Conservation (phyloP, 2,797 vertebrate genomes). For the Rhinatrema bivittatum region DNA sequence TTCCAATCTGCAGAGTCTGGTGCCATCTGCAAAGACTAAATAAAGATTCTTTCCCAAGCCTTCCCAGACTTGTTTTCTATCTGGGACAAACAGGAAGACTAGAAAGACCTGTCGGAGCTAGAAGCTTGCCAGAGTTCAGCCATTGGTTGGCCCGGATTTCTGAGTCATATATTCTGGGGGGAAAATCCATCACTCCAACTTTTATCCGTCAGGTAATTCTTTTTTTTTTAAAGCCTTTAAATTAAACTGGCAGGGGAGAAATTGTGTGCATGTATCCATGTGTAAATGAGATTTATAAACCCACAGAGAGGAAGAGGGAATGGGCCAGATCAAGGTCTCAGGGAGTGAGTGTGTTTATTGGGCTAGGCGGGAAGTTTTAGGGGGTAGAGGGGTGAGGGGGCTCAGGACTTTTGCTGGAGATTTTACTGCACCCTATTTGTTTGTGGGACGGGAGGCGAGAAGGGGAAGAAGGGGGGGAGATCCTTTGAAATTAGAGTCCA, state of each 20-base stretch:
- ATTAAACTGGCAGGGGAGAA: conserved; percentile 22
- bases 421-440: too few species aligned
- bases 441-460: too few species aligned
- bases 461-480: too few species aligned
- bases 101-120: too few species aligned
- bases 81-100: too few species aligned
- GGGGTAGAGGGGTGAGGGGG: neutral
- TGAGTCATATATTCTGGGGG: conserved; percentile 50
- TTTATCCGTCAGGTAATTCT: conserved; percentile 35
- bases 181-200: conserved; percentile 22
- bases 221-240: conserved; percentile 6
- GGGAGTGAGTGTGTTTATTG: neutral
- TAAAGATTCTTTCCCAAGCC: conserved; percentile 32
- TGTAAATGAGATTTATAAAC: too few species aligned
- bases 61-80: neutral
- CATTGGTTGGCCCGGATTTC: conserved; percentile 15
- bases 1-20: conserved; percentile 61
- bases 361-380: neutral
- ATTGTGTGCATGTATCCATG: too few species aligned
- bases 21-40: conserved; percentile 57
- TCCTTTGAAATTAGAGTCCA: too few species aligned
- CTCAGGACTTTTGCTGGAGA: too few species aligned
- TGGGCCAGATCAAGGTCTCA: too few species aligned
- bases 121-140: conserved; percentile 10
- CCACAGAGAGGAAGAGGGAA: too few species aligned